These are phyloP conservation scores for Branchinecta lindahli DNA, from an alignment of 1,140 invertebrate genomes.

Conservation along the genomic window DNA sequence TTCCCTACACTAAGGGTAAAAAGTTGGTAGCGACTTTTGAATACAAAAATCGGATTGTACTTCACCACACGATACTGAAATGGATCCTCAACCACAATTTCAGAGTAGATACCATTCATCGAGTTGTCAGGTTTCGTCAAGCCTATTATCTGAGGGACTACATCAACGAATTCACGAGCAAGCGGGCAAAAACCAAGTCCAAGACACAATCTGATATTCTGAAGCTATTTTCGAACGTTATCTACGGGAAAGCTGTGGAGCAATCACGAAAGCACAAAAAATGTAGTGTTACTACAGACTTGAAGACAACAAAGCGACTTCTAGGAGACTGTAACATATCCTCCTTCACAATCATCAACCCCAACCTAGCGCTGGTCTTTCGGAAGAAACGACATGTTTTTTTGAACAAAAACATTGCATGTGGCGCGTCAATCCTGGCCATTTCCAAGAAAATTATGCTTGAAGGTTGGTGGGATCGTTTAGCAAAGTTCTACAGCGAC, in stretches of 20 bases:
- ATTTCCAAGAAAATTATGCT: too few species aligned
- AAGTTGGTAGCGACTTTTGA: background rate
- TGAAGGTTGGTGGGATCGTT: too few species aligned
- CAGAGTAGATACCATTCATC: too few species aligned
- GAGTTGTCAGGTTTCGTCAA: too few species aligned
- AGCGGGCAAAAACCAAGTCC: background rate
- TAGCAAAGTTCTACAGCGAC: too few species aligned
- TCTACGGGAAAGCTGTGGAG: background rate
- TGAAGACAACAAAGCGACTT: background rate
- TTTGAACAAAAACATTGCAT: background rate
- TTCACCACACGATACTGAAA: background rate
- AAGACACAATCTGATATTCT: background rate
- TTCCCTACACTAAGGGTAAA: background rate
- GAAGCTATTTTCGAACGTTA: background rate
- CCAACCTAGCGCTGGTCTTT: background rate
- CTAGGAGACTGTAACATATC: background rate
- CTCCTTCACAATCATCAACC: background rate
- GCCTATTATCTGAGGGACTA: background rate
- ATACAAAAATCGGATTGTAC: background rate
- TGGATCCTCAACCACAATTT: constrained; percentile 1
- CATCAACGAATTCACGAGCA: background rate
- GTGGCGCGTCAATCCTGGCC: background rate
- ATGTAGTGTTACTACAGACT: background rate
- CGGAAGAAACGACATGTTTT: constrained; percentile 7
- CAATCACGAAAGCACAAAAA: background rate